These are phyloP conservation scores for Lasioglossum vierecki DNA, from an alignment of 2,888 invertebrate genomes.

Conservation along the genomic window DNA sequence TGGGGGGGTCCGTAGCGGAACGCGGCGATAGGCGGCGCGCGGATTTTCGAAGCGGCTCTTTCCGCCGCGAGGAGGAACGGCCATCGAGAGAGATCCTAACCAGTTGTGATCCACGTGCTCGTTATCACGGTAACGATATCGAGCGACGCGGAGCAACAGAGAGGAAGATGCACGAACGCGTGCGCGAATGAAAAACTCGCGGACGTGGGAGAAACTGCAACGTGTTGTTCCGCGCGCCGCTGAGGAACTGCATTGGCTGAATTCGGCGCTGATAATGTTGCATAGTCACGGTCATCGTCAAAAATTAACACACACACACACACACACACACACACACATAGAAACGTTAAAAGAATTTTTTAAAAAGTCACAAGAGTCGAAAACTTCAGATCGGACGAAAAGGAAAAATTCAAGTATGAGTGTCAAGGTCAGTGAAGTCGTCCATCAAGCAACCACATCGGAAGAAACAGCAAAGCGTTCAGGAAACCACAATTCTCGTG, in stretches of 20 bases:
- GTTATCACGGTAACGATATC: slow-evolving; percentile 62
- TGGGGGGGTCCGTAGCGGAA: slow-evolving; percentile 26
- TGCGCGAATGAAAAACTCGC: slow-evolving; percentile 27
- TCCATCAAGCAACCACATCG: neutral
- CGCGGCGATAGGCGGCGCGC: slow-evolving; percentile 20
- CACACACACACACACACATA: no score
- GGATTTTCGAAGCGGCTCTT: slow-evolving; percentile 15
- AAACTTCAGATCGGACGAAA: neutral
- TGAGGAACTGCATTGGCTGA: neutral
- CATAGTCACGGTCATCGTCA: no score
- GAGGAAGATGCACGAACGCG: neutral
- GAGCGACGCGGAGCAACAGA: neutral
- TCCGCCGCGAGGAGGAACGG: slow-evolving; percentile 48
- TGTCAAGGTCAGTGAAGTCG: neutral
- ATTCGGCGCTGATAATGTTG: neutral
- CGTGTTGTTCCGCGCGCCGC: slow-evolving; percentile 73
- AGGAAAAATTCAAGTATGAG: neutral
- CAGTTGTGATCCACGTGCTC: slow-evolving; percentile 69
- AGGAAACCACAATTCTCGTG: neutral
- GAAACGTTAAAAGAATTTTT: neutral
- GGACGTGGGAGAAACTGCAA: slow-evolving; percentile 76
- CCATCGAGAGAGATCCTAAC: slow-evolving; percentile 33
- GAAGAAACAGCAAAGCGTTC: neutral
- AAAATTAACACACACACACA: no score
- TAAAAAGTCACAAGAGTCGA: no score